Conservation (phyloP, 2,888 invertebrate species). For the Nezara viridula region DNA sequence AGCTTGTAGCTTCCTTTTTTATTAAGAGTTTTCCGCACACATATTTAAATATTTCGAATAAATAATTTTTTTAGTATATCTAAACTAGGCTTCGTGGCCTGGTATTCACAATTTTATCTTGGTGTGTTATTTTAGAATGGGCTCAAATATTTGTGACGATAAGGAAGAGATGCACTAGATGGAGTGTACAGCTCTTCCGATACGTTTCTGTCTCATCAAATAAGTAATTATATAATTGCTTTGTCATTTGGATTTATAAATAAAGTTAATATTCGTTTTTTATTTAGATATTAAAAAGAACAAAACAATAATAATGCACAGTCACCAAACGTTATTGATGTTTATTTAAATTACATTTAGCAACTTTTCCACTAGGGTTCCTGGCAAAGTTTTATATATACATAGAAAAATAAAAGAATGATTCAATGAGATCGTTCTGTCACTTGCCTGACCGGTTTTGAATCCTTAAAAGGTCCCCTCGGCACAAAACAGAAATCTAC, state of each 20-base stretch:
- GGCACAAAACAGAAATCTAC: neutral
- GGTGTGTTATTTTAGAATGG: conserved; percentile 2
- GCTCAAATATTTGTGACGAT: conserved; percentile 9
- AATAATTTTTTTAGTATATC: neutral
- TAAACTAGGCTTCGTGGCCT: neutral
- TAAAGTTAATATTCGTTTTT: neutral
- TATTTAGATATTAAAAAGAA: too few species aligned
- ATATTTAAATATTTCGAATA: too few species aligned
- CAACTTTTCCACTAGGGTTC: neutral
- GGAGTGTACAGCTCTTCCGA: neutral
- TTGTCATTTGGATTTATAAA: neutral
- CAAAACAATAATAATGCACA: neutral
- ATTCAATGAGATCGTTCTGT: neutral
- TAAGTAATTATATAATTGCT: neutral
- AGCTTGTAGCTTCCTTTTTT: too few species aligned
- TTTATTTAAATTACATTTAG: neutral
- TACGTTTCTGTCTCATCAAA: neutral
- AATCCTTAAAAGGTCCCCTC: neutral
- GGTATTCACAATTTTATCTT: neutral
- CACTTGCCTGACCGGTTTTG: neutral
- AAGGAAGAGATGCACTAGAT: neutral
- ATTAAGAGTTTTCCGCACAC: too few species aligned
- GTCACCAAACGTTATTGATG: neutral
- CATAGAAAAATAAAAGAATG: neutral
- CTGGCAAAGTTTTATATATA: neutral